These are phyloP conservation scores for Nymphalis polychloros DNA, from an alignment of 2,888 invertebrate genomes.

Conservation along the genomic window DNA sequence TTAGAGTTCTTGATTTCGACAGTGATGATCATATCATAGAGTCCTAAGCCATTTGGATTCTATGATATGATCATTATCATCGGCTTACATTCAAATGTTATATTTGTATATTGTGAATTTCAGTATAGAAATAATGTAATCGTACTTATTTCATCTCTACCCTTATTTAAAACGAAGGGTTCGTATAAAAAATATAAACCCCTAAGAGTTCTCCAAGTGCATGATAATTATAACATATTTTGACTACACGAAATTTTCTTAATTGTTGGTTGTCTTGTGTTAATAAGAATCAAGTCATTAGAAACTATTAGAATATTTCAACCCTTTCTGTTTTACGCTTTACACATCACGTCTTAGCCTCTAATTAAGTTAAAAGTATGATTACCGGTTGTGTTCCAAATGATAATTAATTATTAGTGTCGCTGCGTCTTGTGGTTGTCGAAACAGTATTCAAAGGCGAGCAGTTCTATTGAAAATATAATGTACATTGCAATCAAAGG, in stretches of 20 bases:
- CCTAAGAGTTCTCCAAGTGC: constrained; percentile 30
- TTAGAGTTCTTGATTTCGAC: not conserved
- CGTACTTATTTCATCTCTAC: constrained; percentile 3
- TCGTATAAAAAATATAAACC: constrained; percentile 36
- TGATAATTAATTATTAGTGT: constrained; percentile 39
- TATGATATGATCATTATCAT: not conserved
- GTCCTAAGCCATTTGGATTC: not conserved
- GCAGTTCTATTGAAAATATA: constrained; percentile 27
- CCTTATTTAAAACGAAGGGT: constrained; percentile 8
- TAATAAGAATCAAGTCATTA: constrained; percentile 72
- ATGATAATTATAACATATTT: constrained; percentile 48
- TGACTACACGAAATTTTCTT: constrained; percentile 60
- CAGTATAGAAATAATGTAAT: not conserved
- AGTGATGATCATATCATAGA: not conserved
- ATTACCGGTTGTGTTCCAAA: constrained; percentile 57
- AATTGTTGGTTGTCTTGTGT: constrained; percentile 74
- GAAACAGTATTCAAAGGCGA: constrained; percentile 28
- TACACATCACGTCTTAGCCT: constrained; percentile 57
- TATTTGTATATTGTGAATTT: not conserved
- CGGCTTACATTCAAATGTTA: not conserved
- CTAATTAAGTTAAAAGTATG: constrained; percentile 74
- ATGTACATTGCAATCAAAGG: constrained; percentile 36
- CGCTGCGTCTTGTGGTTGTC: constrained; percentile 14
- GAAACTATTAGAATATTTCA: constrained; percentile 76
- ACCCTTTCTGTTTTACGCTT: constrained; percentile 57